Percentiles rank a stretch among this genome's conserved stretches.
These are phyloP conservation scores for Ctenochaetus hawaiiensis DNA, from an alignment of 2,797 vertebrate species.

Conservation along the genomic window DNA sequence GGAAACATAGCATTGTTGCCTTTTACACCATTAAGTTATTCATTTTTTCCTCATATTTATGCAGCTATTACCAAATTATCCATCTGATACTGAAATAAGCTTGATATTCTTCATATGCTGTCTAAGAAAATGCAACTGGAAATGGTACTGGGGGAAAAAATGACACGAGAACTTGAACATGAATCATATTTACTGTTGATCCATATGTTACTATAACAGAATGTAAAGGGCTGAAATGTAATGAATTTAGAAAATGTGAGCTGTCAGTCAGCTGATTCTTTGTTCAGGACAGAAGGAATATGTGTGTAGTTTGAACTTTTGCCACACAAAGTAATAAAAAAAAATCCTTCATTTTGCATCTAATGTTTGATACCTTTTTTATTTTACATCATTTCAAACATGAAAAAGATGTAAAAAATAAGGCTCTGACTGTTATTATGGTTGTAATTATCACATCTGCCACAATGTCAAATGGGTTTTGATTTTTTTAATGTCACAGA, in stretches of 20 bases:
- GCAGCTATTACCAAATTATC: slow-evolving; percentile 38
- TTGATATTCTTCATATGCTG: neutral
- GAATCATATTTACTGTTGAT: slow-evolving; percentile 27
- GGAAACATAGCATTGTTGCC: neutral
- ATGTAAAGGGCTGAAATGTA: neutral
- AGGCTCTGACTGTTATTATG: slow-evolving; percentile 7
- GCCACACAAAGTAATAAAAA: neutral
- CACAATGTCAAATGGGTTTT: neutral
- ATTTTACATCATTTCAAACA: slow-evolving; percentile 6
- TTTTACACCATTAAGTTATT: slow-evolving; percentile 17
- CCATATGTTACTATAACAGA: slow-evolving; percentile 1
- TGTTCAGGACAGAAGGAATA: neutral
- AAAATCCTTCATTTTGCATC: neutral
- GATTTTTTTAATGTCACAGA: slow-evolving; percentile 11
- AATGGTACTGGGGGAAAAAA: neutral
- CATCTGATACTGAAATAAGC: neutral
- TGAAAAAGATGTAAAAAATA: neutral
- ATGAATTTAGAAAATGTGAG: slow-evolving; percentile 7
- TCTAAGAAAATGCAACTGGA: neutral
- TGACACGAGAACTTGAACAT: neutral
- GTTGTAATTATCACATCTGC: slow-evolving; percentile 18
- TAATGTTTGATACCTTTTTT: neutral
- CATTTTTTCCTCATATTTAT: slow-evolving; percentile 10
- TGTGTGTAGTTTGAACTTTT: slow-evolving; percentile 18
- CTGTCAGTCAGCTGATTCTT: slow-evolving; percentile 18